These are phyloP conservation scores for Hoplodrina ambigua DNA, from an alignment of 2,888 invertebrate species.

Conservation along the genomic window DNA sequence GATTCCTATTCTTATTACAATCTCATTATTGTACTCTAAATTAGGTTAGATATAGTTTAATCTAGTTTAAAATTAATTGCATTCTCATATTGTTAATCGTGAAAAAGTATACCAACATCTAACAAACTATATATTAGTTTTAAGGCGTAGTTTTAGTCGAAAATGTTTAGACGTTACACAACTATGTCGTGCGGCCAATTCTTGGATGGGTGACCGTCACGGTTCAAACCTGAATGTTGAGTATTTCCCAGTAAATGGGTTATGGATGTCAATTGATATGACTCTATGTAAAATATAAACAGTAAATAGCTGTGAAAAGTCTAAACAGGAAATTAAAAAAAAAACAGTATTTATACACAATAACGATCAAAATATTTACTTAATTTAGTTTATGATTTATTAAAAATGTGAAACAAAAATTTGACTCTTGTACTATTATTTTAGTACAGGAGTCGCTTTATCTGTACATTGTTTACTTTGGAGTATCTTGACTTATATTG, in stretches of 20 bases:
- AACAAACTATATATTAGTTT: neutral
- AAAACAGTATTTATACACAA: constrained; percentile 14
- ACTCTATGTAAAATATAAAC: no score
- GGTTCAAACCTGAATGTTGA: no score
- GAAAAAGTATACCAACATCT: neutral
- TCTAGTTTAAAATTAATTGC: neutral
- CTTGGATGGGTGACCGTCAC: neutral
- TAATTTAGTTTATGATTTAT: constrained; percentile 10
- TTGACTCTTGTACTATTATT: neutral
- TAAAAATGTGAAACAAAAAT: constrained; percentile 10
- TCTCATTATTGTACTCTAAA: neutral
- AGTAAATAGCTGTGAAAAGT: neutral
- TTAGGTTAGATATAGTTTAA: constrained; percentile 5
- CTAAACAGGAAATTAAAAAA: neutral
- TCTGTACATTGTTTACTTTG: constrained; percentile 32
- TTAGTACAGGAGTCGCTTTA: constrained; percentile 5
- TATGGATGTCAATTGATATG: no score
- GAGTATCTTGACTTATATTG: constrained; percentile 28
- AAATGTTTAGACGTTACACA: constrained; percentile 9
- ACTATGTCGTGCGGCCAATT: neutral
- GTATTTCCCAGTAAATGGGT: no score
- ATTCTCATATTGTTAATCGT: neutral
- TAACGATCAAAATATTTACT: constrained; percentile 26
- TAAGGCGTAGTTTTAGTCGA: constrained; percentile 11
- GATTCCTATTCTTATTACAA: neutral